Evolutionary conservation across 2,113 vertebrate genomes (phyloP).

Genomic region (Cinclus cinclus): DNA sequence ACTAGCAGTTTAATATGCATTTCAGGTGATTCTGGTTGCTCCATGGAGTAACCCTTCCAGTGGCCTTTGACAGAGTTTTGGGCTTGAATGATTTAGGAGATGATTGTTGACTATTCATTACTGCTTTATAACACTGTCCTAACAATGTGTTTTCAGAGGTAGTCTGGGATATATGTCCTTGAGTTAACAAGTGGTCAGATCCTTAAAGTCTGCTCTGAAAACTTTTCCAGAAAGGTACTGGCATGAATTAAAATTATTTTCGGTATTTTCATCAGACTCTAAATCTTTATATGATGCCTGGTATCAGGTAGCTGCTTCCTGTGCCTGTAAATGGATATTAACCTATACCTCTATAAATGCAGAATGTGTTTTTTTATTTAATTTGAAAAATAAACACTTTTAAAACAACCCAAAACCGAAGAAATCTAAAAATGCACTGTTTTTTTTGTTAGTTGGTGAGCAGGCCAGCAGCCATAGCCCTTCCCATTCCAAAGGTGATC

Average conservation of each 20-base stretch:
- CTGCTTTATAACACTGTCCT: background rate
- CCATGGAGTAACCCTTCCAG: background rate
- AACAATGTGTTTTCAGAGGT: background rate
- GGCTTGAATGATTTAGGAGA: background rate
- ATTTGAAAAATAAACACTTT: background rate
- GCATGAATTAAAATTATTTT: background rate
- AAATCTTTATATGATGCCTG: background rate
- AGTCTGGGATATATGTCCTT: background rate
- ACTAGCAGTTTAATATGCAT: background rate
- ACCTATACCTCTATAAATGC: background rate
- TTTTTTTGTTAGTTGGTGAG: background rate
- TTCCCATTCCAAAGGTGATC: background rate
- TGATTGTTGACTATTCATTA: background rate
- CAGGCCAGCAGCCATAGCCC: background rate
- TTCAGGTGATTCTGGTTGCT: background rate
- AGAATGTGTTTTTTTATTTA: background rate
- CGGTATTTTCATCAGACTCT: background rate
- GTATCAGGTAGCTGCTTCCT: background rate
- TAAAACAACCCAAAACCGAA: rapidly evolving
- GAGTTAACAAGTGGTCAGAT: background rate
- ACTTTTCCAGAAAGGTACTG: background rate
- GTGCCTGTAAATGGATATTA: background rate
- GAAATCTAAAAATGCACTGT: background rate
- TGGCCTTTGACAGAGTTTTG: background rate
- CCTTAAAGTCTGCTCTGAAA: background rate